A percentile compares a stretch with the other conserved stretches of the same genome.
These are phyloP conservation scores for Manis javanica DNA, from an alignment of 2,797 vertebrate species.

Conservation along the genomic window DNA sequence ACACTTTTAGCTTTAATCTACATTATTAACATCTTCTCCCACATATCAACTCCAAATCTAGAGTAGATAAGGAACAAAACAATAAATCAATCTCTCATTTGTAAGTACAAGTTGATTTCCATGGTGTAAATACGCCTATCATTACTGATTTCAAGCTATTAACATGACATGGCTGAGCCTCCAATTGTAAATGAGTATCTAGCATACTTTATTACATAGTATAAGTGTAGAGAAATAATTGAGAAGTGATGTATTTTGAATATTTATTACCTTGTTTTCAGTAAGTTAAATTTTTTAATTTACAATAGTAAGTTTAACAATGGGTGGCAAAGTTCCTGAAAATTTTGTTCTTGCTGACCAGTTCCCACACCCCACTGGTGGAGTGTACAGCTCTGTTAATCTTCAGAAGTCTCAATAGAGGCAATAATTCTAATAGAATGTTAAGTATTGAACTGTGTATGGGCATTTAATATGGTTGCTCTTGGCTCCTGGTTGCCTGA, in stretches of 20 bases:
- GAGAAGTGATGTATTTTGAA: neutral
- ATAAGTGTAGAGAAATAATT: neutral
- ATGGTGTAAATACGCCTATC: neutral
- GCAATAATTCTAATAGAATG: neutral
- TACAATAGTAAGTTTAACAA: neutral
- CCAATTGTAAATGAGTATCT: neutral
- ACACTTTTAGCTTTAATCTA: neutral
- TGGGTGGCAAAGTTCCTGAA: neutral
- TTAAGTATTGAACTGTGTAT: neutral
- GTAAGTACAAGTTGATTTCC: neutral
- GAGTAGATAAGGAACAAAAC: neutral
- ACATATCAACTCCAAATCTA: neutral
- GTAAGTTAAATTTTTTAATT: neutral
- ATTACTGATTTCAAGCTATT: neutral
- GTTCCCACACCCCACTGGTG: neutral
- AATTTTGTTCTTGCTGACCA: neutral
- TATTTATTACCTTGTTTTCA: neutral
- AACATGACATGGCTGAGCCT: neutral
- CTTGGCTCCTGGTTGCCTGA: neutral
- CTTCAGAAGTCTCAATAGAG: neutral
- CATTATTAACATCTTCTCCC: neutral
- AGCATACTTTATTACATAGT: neutral
- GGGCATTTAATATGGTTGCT: neutral
- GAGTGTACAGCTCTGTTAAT: neutral
- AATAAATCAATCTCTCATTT: neutral